Conservation (phyloP, 2,888 invertebrate species). For the Pollenia labialis region DNA sequence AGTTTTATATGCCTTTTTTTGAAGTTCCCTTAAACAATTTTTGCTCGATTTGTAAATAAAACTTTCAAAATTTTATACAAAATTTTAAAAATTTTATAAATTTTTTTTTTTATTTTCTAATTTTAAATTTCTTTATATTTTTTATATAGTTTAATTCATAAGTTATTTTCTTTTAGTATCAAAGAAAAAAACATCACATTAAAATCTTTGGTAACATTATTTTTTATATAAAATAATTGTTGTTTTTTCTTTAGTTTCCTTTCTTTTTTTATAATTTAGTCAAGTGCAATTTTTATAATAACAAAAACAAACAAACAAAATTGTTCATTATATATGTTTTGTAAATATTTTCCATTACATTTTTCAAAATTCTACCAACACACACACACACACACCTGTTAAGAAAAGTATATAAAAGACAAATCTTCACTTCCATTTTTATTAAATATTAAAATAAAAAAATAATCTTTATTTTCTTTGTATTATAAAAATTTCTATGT, state of each 20-base stretch:
- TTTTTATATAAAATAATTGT: conserved; percentile 28
- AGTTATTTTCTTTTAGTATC: conserved; percentile 43
- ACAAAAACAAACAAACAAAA: conserved; percentile 22
- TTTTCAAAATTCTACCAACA: conserved; percentile 35
- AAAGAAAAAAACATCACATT: conserved; percentile 58
- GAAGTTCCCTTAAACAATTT: conserved; percentile 8
- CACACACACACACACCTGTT: conserved; percentile 8
- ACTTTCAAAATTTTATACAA: conserved; percentile 43
- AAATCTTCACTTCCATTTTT: conserved; percentile 69
- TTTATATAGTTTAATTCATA: conserved; percentile 47
- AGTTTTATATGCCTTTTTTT: conserved; percentile 63
- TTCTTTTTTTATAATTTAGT: conserved; percentile 43
- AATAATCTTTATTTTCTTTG: conserved; percentile 41
- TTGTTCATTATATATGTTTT: conserved; percentile 42
- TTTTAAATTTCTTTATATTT: conserved; percentile 5
- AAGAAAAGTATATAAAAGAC: conserved; percentile 57
- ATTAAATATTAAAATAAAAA: conserved; percentile 47
- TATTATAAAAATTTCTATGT: conserved; percentile 42
- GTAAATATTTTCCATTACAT: conserved; percentile 60
- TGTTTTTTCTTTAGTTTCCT: conserved; percentile 4
- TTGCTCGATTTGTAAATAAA: conserved; percentile 59
- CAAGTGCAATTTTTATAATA: conserved; percentile 60
- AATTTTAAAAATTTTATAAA: conserved; percentile 27
- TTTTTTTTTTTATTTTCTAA: conserved; percentile 21
- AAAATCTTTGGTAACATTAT: conserved; percentile 42